phyloP scores from a whole-genome alignment of 1,140 invertebrate species.

The Bombus consobrinus region DNA sequence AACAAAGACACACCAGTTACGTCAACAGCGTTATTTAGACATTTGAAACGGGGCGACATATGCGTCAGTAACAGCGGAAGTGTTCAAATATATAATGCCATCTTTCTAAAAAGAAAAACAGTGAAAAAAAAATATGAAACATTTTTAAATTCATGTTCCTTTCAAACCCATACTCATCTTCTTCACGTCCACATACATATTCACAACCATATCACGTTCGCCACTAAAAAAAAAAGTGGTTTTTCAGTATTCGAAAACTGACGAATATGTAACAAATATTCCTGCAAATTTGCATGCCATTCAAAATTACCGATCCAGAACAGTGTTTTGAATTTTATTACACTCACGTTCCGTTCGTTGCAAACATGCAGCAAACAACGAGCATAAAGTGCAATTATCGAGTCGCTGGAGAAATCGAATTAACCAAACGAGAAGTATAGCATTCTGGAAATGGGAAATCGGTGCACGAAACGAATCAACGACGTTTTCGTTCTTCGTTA shows the following conservation, averaged over 20 bases:
- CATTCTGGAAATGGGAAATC: not conserved
- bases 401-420: slow-evolving; percentile 18
- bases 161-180: not conserved
- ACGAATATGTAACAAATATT: not conserved
- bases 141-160: not conserved
- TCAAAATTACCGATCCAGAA: not conserved
- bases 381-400: slow-evolving; percentile 19
- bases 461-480: not conserved
- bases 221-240: not conserved
- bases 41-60: not conserved
- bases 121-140: not conserved
- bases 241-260: not conserved
- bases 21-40: not conserved
- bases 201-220: not conserved
- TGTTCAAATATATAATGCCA: not conserved
- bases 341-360: not conserved
- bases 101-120: not conserved
- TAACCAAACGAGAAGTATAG: not conserved
- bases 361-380: not conserved
- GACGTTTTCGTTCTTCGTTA: not conserved
- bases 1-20: not conserved
- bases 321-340: not conserved
- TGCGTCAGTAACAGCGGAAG: not conserved
- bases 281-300: not conserved
- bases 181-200: not conserved